Evolutionary conservation across 23 tunicate species (phyloP).

Genomic region (Clavelina lepadiformis): DNA sequence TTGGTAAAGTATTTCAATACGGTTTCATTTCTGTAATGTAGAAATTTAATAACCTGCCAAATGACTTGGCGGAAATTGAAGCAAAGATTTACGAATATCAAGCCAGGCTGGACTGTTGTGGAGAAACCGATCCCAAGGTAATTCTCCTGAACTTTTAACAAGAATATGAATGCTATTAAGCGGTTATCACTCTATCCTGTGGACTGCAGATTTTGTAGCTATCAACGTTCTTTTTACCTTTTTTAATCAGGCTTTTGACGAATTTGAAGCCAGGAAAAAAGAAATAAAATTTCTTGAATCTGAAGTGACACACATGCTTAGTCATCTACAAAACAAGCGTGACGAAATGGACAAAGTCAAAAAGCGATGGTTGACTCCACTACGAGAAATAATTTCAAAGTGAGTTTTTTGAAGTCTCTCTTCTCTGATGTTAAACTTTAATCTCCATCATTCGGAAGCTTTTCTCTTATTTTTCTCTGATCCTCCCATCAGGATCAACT

Average conservation of each 20-base stretch:
- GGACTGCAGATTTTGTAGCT: no score
- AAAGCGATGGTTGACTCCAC: constrained; percentile 51
- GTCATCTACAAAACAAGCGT: constrained; percentile 23
- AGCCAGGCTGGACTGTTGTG: constrained; percentile 70
- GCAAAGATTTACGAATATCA: constrained; percentile 50
- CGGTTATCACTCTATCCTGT: no score
- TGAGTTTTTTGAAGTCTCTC: no score
- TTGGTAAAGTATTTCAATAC: no score
- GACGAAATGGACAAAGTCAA: constrained; percentile 34
- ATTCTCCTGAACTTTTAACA: neutral
- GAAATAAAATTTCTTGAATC: constrained; percentile 54
- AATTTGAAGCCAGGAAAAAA: constrained; percentile 43
- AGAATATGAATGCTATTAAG: no score
- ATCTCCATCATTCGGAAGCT: neutral
- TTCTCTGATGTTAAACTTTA: neutral
- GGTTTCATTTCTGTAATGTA: no score
- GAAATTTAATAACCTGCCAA: constrained; percentile 46
- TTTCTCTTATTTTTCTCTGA: neutral
- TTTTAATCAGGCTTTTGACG: constrained; percentile 47
- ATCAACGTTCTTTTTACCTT: neutral
- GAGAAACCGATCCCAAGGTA: constrained; percentile 70
- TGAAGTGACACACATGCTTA: constrained; percentile 21
- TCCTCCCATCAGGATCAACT: constrained; percentile 45
- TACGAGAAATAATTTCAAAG: constrained; percentile 41
- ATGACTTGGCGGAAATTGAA: constrained; percentile 50